Conservation (phyloP, 1,140 invertebrate species). For the Anadara kagoshimensis region DNA sequence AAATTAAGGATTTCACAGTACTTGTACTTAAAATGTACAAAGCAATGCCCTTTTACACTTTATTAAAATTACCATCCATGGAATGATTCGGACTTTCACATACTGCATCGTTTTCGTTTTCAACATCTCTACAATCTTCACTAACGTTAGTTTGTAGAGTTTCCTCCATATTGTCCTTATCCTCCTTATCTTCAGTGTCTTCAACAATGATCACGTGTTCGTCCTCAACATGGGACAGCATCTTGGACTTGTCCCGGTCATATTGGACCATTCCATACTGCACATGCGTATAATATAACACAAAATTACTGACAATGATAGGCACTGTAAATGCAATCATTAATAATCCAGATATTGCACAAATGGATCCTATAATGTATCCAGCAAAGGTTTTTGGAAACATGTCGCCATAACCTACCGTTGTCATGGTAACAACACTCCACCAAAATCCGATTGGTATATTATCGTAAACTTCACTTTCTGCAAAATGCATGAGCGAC, state of each 20-base stretch:
- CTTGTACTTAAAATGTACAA: no score
- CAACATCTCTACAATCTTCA: no score
- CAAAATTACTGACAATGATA: constrained; percentile 73
- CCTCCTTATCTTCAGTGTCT: no score
- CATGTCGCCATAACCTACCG: constrained; percentile 98
- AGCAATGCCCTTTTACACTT: no score
- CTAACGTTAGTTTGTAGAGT: no score
- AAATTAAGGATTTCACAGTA: no score
- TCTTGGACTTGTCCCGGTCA: constrained; percentile 24
- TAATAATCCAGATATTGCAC: constrained; percentile 95
- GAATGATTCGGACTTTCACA: no score
- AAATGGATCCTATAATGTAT: constrained; percentile 90
- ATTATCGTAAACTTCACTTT: constrained; percentile 88
- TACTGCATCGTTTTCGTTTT: no score
- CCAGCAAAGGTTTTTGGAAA: constrained; percentile 77
- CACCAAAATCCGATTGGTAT: constrained; percentile 99
- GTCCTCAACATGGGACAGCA: no score
- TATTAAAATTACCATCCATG: no score
- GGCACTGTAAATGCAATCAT: constrained; percentile 92
- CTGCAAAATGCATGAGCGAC: constrained; percentile 66
- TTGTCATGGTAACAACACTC: constrained; percentile 97
- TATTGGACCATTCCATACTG: constrained; percentile 64
- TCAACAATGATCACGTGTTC: no score
- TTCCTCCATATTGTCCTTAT: no score
- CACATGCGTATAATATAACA: constrained; percentile 72